Evolutionary conservation across 2,113 vertebrate genomes (phyloP), one percentile per base, ranked within the genome.

Genomic region (Eudyptes chrysolophus): DNA sequence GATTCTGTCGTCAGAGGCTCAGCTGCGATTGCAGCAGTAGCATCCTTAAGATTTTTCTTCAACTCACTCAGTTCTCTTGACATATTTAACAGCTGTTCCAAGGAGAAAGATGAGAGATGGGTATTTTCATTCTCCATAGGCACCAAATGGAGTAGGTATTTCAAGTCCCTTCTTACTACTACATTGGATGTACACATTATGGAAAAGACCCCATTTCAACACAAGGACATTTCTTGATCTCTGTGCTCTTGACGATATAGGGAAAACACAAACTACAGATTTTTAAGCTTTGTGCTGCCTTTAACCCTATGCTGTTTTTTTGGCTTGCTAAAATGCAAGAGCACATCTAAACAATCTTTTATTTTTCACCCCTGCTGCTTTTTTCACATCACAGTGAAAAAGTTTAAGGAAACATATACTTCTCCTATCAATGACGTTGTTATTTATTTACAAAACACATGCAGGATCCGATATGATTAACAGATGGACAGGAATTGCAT

Each of bases 11-110:
- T 98, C 13, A 98, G 98, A 83, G 99, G 98, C 94, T 99, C 99
- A 7, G 98, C 97, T 81, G 99, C 98, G 7, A 99, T 98, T 25
- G 98, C 98, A 11, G 98, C 98, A 34, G 99, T 99, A 32, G 99
- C 99, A 40, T 99, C 98, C 97, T 99, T 99, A 74, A 99, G 98
- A 83, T 99, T 99, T 93, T 97, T 98, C 98, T 98, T 99, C 96
- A 99, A 90, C 54, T 99, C 99, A n/a, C 98, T 99, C 90, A 99
- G 98, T 96, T 99, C 99, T 93, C 99, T 98, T 61, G 99, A 99
- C 99, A 99, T 99, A 97, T 99, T 99, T 94, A 99, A 98, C 71
- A 99, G 98, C 99, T 99, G 90, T 93, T 95, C 19, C 69, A 71
- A 91, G 51, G 70, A 90, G 77, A 95, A 88, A 92, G 82, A 71